phyloP scores from a whole-genome alignment of 2,888 invertebrate genomes.

The Lithophane leautieri region DNA sequence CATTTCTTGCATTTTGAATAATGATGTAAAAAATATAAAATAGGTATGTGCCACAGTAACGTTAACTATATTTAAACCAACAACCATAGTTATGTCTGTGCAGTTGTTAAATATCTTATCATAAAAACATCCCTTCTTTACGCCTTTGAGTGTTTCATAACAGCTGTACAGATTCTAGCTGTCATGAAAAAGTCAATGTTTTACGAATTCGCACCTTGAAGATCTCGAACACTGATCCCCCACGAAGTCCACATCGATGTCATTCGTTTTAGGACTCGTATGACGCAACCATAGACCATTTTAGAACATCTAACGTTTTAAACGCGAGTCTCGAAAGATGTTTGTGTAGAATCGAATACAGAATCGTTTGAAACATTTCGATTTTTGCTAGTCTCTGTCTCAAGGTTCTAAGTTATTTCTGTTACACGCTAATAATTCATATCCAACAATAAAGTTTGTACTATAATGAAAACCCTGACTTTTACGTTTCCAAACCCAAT shows the following conservation, averaged over 20 bases:
- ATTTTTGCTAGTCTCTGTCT: neutral
- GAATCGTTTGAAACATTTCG: neutral
- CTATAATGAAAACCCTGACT: neutral
- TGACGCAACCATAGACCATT: neutral
- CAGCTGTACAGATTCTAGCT: neutral
- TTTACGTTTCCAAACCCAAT: neutral
- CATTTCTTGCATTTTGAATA: slow-evolving; percentile 30
- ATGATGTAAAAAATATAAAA: slow-evolving; percentile 9
- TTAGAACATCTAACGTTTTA: neutral
- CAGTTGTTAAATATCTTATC: neutral
- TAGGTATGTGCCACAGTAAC: neutral
- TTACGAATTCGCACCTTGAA: neutral
- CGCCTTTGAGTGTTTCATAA: too few relatives aligned
- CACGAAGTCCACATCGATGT: too few relatives aligned
- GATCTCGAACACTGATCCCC: too few relatives aligned
- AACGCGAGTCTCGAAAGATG: neutral
- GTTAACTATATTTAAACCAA: neutral
- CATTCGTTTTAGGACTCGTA: neutral
- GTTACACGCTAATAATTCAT: slow-evolving; percentile 2
- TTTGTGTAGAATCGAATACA: neutral
- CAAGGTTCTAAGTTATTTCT: neutral
- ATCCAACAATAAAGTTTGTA: slow-evolving; percentile 47
- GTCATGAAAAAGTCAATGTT: neutral
- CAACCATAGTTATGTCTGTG: neutral
- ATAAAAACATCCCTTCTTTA: neutral